A percentile compares a stretch with the other conserved stretches of the same genome.
Evolutionary conservation across 2,888 invertebrate genomes (phyloP).

Genomic region (Ectobius pallidus): DNA sequence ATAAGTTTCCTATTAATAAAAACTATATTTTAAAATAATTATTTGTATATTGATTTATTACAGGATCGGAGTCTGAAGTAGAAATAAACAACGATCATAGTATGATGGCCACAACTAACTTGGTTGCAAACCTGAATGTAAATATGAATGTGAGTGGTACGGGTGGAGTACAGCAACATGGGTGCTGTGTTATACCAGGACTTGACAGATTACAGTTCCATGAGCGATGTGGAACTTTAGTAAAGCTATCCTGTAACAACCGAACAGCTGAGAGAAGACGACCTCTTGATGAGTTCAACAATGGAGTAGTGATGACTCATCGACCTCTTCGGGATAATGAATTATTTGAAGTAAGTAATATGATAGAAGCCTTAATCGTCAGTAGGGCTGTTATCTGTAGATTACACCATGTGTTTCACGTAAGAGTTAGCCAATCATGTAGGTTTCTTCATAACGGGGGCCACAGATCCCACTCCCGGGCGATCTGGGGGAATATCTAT

Average conservation of each 20-base stretch:
- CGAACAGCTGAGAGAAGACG: slow-evolving; percentile 85
- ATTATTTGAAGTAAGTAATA: slow-evolving; percentile 76
- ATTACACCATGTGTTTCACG: no score
- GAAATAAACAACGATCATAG: slow-evolving; percentile 53
- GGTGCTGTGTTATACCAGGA: not conserved
- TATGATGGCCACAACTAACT: slow-evolving; percentile 52
- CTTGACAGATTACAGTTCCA: slow-evolving; percentile 80
- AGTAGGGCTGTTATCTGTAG: no score
- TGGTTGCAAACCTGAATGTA: slow-evolving; percentile 55
- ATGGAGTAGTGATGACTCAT: slow-evolving; percentile 95
- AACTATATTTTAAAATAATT: no score
- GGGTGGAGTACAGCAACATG: slow-evolving; percentile 1
- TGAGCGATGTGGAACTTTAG: slow-evolving; percentile 84
- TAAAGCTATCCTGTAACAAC: slow-evolving; percentile 81
- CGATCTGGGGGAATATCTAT: no score
- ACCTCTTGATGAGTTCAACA: slow-evolving; percentile 93
- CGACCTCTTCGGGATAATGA: slow-evolving; percentile 86
- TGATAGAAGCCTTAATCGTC: no score
- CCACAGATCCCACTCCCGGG: no score
- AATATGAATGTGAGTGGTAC: slow-evolving; percentile 47
- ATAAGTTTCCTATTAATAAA: no score
- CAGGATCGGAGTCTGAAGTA: slow-evolving; percentile 44
- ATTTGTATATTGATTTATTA: no score
- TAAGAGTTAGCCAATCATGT: no score
- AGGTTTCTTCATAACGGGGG: no score